Evolutionary conservation across 2,113 vertebrate genomes (phyloP).

Genomic region (Brachionichthys hirsutus): DNA sequence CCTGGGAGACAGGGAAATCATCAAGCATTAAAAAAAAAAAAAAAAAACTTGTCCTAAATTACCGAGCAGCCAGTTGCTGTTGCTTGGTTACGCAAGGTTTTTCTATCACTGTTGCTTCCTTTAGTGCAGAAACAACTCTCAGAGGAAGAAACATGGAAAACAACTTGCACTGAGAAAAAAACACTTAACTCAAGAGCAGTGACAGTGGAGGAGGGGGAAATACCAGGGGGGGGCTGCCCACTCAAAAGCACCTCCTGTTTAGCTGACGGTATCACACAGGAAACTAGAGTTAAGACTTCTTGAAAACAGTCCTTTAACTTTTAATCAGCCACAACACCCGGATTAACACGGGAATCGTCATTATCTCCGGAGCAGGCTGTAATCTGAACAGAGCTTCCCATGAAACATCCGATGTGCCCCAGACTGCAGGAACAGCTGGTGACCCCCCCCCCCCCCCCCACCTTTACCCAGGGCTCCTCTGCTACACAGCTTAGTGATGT

Average conservation of each 20-base stretch:
- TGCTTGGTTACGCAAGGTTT: conserved; percentile 16
- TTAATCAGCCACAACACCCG: conserved; percentile 74
- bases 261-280: conserved; percentile 40
- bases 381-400: conserved; percentile 71
- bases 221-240: conserved; percentile 30
- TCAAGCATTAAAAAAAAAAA: conserved; percentile 6
- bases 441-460: conserved; percentile 46
- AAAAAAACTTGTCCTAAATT: no score
- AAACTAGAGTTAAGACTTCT: conserved; percentile 40
- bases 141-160: conserved; percentile 57
- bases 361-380: conserved; percentile 51
- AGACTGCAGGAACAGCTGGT: conserved; percentile 71
- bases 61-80: not conserved
- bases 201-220: conserved; percentile 42
- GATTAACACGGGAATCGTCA: conserved; percentile 62
- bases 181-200: not conserved
- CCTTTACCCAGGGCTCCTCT: conserved; percentile 14
- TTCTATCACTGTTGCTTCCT: conserved; percentile 51
- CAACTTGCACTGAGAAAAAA: conserved; percentile 23
- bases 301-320: conserved; percentile 62
- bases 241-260: conserved; percentile 19
- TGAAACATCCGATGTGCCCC: conserved; percentile 71
- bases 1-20: conserved; percentile 42
- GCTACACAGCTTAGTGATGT: conserved; percentile 35
- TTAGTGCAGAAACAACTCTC: conserved; percentile 30